Conservation (phyloP, 1,140 invertebrate genomes). For the Leptopilina clavipes region DNA sequence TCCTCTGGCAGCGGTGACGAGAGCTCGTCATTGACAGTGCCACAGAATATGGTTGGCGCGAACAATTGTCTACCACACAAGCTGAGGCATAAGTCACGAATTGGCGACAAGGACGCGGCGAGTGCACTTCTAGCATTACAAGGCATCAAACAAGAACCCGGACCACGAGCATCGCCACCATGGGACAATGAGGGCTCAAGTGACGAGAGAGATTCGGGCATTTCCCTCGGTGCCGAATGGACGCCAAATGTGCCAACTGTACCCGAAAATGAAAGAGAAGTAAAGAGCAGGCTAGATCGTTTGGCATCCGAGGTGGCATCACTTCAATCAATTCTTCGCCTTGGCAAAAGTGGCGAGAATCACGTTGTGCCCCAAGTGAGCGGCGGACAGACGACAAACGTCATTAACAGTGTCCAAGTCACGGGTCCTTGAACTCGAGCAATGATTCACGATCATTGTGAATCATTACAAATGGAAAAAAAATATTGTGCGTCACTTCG, state of each 20-base stretch:
- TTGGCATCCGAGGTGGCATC: slow-evolving; percentile 94
- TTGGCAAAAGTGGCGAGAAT: slow-evolving; percentile 61
- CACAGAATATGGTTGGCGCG: slow-evolving; percentile 65
- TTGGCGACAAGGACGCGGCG: slow-evolving; percentile 90
- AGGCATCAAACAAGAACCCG: slow-evolving; percentile 89
- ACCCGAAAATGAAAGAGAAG: slow-evolving; percentile 81
- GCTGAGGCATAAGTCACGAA: slow-evolving; percentile 92
- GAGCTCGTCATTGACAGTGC: slow-evolving; percentile 73
- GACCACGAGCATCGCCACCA: slow-evolving; percentile 83
- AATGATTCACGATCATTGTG: slow-evolving; percentile 3
- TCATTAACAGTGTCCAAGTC: slow-evolving; percentile 35
- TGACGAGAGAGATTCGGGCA: slow-evolving; percentile 91
- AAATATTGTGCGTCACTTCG: slow-evolving; percentile 30
- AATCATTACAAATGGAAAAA: background rate
- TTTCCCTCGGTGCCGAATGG: slow-evolving; percentile 86
- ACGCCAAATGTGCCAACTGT: slow-evolving; percentile 61
- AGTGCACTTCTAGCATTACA: slow-evolving; percentile 85
- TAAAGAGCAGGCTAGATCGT: slow-evolving; percentile 89
- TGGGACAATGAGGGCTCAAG: slow-evolving; percentile 89
- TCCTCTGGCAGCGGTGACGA: slow-evolving; percentile 85
- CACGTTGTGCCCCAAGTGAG: slow-evolving; percentile 37
- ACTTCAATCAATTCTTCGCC: slow-evolving; percentile 83
- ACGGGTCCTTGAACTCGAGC: slow-evolving; percentile 38
- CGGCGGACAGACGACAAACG: slow-evolving; percentile 17
- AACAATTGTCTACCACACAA: slow-evolving; percentile 89